Percentiles rank a stretch among this genome's conserved stretches.
Evolutionary conservation across 2,888 invertebrate genomes (phyloP).

Genomic region (Leptopilina syphax): DNA sequence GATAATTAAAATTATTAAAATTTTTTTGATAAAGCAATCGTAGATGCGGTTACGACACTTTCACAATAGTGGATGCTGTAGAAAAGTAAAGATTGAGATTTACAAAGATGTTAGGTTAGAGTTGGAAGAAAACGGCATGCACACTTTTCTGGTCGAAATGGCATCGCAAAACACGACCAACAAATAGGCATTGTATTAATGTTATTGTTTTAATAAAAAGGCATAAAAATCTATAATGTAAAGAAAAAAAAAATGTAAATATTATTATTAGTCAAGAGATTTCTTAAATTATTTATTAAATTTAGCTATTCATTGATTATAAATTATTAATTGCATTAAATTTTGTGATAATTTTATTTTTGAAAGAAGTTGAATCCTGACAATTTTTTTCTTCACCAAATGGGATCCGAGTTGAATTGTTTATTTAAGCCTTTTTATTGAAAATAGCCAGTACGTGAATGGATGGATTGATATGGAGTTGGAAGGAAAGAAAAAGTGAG

Average conservation of each 20-base stretch:
- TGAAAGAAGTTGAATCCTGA: neutral
- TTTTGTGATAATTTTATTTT: too few relatives aligned
- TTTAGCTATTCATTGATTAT: too few relatives aligned
- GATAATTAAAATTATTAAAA: neutral
- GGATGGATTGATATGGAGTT: conserved; percentile 8
- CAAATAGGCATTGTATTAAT: conserved; percentile 20
- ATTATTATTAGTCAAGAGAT: too few relatives aligned
- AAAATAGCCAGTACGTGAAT: conserved; percentile 9
- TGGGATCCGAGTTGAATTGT: neutral
- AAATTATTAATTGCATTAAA: too few relatives aligned
- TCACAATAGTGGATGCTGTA: conserved; percentile 23
- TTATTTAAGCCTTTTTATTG: conserved; percentile 12
- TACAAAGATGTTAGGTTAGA: conserved; percentile 34
- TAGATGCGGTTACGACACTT: conserved; percentile 14
- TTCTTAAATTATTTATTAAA: too few relatives aligned
- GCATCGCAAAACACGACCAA: conserved; percentile 15
- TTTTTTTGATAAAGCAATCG: neutral
- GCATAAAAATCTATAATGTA: neutral
- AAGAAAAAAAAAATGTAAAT: too few relatives aligned
- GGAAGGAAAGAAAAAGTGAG: conserved; percentile 12
- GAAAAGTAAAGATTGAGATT: conserved; percentile 26
- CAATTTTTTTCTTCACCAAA: neutral
- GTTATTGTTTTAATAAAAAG: neutral
- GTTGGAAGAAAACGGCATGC: conserved; percentile 9
- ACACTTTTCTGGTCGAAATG: conserved; percentile 9